Base-by-base conservation (phyloP, 2,888 invertebrate species). In the Chloromyia formosa region DNA sequence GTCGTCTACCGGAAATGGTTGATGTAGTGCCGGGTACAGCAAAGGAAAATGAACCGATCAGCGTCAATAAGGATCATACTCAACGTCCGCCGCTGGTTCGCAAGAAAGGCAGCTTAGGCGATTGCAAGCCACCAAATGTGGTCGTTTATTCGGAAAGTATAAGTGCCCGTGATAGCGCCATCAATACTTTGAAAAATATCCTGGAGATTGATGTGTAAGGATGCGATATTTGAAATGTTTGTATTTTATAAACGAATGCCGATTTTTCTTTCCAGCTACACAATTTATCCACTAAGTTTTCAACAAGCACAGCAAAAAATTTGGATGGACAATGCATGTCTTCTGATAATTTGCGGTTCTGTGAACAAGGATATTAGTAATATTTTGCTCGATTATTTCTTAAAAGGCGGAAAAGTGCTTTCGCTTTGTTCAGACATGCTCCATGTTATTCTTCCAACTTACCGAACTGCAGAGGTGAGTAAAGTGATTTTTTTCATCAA, bases 341-440 rank as follows among this genome's bases (percentile, higher is more conserved):
- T 95, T 12, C 88, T 94, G 66, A 92, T 94, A 0, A 91, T 94
- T 60, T 94, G 93, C 78, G 95, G 95, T 1, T 89, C 91, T 75
- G 91, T 93, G 12, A 87, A 89, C 0, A 88, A 89, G 0, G 87
- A 90, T 66, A 86, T 92, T 60, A 91, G 91, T 0, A 88, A 89
- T 1, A 87, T 91, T 75, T 85, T 94, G 42, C 87, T 94, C 14
- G 91, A 92, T 58, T 94, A 92, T 80, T 85, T 94, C 77, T 85
- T 94, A 18, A 88, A 87, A 56, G 94, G 94, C 1, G 94, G 94
- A 7, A 89, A 91, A 77, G 85, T 94, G 74, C 86, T 94, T 9
- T 93, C 94, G 35, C 87, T 94, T 1, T 94, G 94, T 82, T 94
- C 94, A 2, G 94, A 94, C 83, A 87, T 94, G 40, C 86, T 94